Evolutionary conservation across 2,888 invertebrate species (phyloP), one percentile per base, ranked within the genome.

Genomic region (Glaucopsyche alexis): DNA sequence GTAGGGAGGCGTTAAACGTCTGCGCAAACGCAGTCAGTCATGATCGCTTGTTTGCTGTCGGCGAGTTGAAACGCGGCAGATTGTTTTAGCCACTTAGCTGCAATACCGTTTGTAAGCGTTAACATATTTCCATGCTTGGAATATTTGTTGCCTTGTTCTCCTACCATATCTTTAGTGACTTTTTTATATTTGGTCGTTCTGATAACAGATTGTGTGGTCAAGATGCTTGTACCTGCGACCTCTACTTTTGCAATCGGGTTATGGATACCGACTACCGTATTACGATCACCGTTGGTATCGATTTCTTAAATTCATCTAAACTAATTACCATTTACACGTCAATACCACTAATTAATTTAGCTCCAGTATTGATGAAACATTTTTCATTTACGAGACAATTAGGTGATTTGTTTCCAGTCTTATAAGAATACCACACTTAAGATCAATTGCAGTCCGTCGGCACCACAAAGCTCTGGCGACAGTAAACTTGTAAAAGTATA

Each of bases 401-500:
- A 42, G 19, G 45, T 19, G 19, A 67, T 49, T 7, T 14, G 49
- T 29, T 49, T 29, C 29, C 47, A 49, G 7, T 69, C 69, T 19
- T 47, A 69, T 49, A 69, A 49, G 45, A 47, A 11, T 47, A 14
- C 38, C 38, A 49, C 29, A 14, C 13, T 49, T 69, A 38, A 70
- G 49, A 42, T 73, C 69, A 75, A 76, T 66, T 74, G 73, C 74
- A 45, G 75, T 72, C 80, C 79, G 85, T 82, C 87, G 85, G 85
- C 80, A 60, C 65, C 40, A 84, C 85, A 88, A 88, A 87, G 83
- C 75, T 55, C 78, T 78, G 78, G 80, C 81, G 75, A 83, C 86
- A 84, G 81, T 87, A 87, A 87, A 88, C 74, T 83, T 85, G 85
- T 88, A 83, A 81, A 83, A 82, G 82, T 81, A 80, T 82, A 83